Percentiles rank a stretch among this genome's conserved stretches.
Conservation (phyloP, 2,888 invertebrate species). For the Drosophila suboccidentalis region DNA sequence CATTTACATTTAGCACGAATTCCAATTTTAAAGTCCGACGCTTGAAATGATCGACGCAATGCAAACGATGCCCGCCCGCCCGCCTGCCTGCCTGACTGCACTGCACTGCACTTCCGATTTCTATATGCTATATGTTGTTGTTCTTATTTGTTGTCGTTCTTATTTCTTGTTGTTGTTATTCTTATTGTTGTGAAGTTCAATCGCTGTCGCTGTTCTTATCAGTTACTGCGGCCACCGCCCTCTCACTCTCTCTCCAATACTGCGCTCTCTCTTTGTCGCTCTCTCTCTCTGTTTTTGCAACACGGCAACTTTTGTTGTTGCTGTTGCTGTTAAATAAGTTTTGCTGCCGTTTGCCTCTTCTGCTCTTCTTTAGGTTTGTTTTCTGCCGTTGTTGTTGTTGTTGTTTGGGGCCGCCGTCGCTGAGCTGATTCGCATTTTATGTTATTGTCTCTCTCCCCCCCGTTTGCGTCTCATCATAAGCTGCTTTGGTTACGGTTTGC, state of each 20-base stretch:
- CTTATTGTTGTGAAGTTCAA: constrained; percentile 52
- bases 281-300: constrained; percentile 44
- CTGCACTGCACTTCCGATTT: constrained; percentile 24
- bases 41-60: constrained; percentile 35
- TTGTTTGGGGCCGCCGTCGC: constrained; percentile 31
- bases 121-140: constrained; percentile 2
- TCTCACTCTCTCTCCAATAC: constrained; percentile 24
- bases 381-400: constrained; percentile 32
- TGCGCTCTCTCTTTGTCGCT: constrained; percentile 3
- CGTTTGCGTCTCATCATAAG: constrained; percentile 25
- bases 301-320: constrained; percentile 46
- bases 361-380: constrained; percentile 48
- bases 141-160: constrained; percentile 29
- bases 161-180: constrained; percentile 35
- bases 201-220: constrained; percentile 52
- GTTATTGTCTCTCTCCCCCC: constrained; percentile 11
- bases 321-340: constrained; percentile 57
- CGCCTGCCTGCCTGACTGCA: neutral
- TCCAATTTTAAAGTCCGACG: constrained; percentile 24
- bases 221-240: constrained; percentile 54
- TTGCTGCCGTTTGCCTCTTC: constrained; percentile 55
- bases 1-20: constrained; percentile 18
- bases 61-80: constrained; percentile 20
- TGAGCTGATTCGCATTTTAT: constrained; percentile 57
- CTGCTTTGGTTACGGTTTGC: constrained; percentile 35